Evolutionary conservation across 2,113 vertebrate genomes (phyloP), one percentile per base, ranked within the genome.

Genomic region (Ciconia boyciana): DNA sequence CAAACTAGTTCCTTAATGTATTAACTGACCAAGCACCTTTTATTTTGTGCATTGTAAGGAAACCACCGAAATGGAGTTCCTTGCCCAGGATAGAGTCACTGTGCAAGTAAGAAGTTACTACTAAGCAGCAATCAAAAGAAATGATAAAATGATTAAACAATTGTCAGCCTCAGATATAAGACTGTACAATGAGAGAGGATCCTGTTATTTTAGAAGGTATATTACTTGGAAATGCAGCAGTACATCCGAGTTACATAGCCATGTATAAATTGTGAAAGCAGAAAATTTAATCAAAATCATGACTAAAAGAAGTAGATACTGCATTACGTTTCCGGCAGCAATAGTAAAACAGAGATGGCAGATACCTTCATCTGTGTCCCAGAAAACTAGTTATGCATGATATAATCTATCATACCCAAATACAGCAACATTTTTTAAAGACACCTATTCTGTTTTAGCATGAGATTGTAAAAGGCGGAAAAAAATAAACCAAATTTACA

Each of bases 261-360:
- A 41, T 10, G 3, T 52, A 86, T 71, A 93, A 91, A 84, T 28
- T 75, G n/a, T 60, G 61, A 89, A 75, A 94, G 61, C 39, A 90
- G 69, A 90, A 95, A 93, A 87, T 61, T 41, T 77, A 80, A 83
- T 83, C 43, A 92, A 95, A 94, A 80, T 70, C 43, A 25, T 44
- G 52, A 77, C 83, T 83, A 90, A 60, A 96, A 61, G 14, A 57
- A 80, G 69, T 28, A 90, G 43, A 74, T 90, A 62, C 8, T 24
- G 51, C 51, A 71, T 71, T 78, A 55, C 48, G 36, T 66, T 90
- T 76, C 75, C 77, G 80, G 55, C 29, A 58, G 64, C 29, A 74
- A 26, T 5, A 77, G 62, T 49, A 94, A 96, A 94, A 69, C 1
- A 52, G 46, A 93, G 32, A 83, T 55, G 46, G 64, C 58, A 92